phyloP scores from a whole-genome alignment of 2,113 vertebrate species.

The Dicentrarchus labrax region DNA sequence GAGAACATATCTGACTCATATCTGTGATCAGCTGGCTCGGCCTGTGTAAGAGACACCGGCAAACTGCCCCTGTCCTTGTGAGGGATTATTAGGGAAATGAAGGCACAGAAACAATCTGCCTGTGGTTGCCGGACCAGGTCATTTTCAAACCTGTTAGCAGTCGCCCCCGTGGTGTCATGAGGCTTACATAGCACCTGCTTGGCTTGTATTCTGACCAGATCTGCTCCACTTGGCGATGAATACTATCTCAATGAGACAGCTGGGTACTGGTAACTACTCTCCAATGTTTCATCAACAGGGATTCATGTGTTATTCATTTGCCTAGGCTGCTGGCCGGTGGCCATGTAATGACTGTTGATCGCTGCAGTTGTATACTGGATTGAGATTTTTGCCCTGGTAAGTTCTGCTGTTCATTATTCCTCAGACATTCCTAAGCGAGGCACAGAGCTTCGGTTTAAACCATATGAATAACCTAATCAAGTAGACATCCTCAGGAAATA shows the following conservation, averaged over 20 bases:
- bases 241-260: conserved; percentile 79
- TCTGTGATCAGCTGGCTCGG: conserved; percentile 61
- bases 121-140: conserved; percentile 54
- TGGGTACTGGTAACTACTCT: conserved; percentile 80
- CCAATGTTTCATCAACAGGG: conserved; percentile 83
- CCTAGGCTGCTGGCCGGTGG: conserved; percentile 69
- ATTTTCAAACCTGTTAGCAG: conserved; percentile 75
- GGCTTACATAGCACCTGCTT: conserved; percentile 73
- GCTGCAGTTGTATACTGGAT: conserved; percentile 71
- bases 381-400: conserved; percentile 69
- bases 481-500: conserved; percentile 70
- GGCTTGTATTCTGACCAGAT: conserved; percentile 70
- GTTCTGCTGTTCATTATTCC: conserved; percentile 71
- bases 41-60: conserved; percentile 73
- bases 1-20: conserved; percentile 69
- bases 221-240: conserved; percentile 69
- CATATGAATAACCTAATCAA: conserved; percentile 75
- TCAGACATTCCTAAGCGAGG: conserved; percentile 51
- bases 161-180: conserved; percentile 57
- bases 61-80: conserved; percentile 72
- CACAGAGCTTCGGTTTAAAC: conserved; percentile 50
- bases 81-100: conserved; percentile 77
- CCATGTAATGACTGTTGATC: conserved; percentile 80
- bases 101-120: conserved; percentile 71
- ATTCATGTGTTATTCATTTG: conserved; percentile 82